These are phyloP conservation scores for Spicauda simplicius DNA, from an alignment of 2,888 invertebrate species.

Conservation along the genomic window DNA sequence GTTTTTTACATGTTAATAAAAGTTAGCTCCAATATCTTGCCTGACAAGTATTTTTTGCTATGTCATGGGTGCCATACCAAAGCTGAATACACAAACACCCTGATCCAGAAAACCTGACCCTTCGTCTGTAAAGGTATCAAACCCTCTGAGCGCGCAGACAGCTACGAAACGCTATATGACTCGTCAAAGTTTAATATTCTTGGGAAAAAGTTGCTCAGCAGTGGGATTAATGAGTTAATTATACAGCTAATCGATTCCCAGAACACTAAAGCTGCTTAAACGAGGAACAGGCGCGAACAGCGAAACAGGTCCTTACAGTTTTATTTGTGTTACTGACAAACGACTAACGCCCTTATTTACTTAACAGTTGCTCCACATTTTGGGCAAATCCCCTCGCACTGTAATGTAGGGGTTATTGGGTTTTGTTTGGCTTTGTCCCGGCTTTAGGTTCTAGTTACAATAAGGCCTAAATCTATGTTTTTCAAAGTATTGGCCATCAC, in stretches of 20 bases:
- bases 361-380: slow-evolving; percentile 24
- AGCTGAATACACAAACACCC: too few relatives aligned
- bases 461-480: neutral
- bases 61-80: too few relatives aligned
- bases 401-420: slow-evolving; percentile 10
- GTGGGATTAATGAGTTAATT: neutral
- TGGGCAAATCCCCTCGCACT: slow-evolving; percentile 19
- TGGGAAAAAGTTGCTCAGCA: too few relatives aligned
- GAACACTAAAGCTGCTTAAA: neutral
- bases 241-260: neutral
- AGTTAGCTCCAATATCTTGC: too few relatives aligned
- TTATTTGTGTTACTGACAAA: slow-evolving; percentile 44
- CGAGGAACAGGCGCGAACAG: slow-evolving; percentile 10
- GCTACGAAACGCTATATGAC: too few relatives aligned
- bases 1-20: too few relatives aligned
- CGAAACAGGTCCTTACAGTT: slow-evolving; percentile 36
- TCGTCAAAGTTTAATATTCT: too few relatives aligned
- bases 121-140: too few relatives aligned
- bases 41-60: too few relatives aligned
- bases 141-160: too few relatives aligned
- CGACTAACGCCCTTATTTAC: slow-evolving; percentile 28
- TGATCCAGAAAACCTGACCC: too few relatives aligned
- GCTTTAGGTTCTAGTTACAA: neutral
- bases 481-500: too few relatives aligned
- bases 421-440: slow-evolving; percentile 7